Conservation (phyloP, 2,797 vertebrate genomes). For the Anolis apletophallus region DNA sequence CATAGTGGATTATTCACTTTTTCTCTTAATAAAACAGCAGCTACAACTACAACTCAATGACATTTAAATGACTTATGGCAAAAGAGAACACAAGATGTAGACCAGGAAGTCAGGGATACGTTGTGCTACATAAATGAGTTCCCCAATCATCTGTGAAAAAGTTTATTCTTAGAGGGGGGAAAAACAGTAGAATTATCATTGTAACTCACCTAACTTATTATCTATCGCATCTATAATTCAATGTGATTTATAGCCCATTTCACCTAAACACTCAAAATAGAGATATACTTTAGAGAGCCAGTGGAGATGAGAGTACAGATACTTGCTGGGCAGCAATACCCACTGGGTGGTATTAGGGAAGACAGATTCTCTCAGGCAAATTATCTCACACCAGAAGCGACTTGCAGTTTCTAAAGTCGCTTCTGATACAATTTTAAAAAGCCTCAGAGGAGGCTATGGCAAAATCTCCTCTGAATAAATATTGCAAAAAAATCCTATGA, state of each 20-base stretch:
- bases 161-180: neutral
- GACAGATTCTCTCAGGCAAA: too few relatives aligned
- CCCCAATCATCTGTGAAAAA: neutral
- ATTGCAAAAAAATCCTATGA: too few relatives aligned
- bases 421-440: too few relatives aligned
- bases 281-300: neutral
- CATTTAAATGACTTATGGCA: neutral
- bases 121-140: neutral
- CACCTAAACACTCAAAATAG: neutral
- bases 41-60: neutral
- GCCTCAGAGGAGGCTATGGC: too few relatives aligned
- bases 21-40: neutral
- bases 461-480: too few relatives aligned
- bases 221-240: neutral
- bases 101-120: neutral
- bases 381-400: too few relatives aligned
- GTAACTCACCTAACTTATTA: neutral
- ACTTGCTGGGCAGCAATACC: too few relatives aligned
- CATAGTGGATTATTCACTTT: neutral
- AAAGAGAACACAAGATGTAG: neutral
- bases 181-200: neutral
- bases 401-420: too few relatives aligned
- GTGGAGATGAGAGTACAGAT: too few relatives aligned
- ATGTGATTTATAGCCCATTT: neutral
- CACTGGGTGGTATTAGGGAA: too few relatives aligned